Conservation (phyloP, 2,797 vertebrate genomes). For the Cetoscarus ocellatus region DNA sequence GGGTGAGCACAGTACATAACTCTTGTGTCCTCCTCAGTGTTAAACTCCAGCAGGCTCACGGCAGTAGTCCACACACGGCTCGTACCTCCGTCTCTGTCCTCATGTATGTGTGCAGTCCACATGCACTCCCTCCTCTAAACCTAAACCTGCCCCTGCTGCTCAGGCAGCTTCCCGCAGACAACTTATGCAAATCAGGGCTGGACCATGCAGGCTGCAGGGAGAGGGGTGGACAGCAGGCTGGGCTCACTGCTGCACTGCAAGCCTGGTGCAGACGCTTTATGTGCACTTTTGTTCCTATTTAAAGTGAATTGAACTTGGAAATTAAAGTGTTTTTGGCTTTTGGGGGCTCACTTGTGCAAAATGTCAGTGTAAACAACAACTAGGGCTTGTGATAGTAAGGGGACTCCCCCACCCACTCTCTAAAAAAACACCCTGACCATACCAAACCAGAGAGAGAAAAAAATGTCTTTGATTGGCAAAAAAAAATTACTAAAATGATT, state of each 20-base stretch:
- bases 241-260: conserved; percentile 25
- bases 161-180: conserved; percentile 90
- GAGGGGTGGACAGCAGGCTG: conserved; percentile 62
- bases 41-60: conserved; percentile 63
- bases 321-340: background rate
- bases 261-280: conserved; percentile 2
- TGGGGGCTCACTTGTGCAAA: conserved; percentile 1
- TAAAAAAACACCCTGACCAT: conserved; percentile 35
- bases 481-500: too few relatives aligned
- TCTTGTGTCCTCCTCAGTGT: conserved; percentile 57
- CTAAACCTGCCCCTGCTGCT: conserved; percentile 82
- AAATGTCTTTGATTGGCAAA: background rate
- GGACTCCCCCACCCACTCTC: conserved; percentile 47
- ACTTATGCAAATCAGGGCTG: conserved; percentile 95
- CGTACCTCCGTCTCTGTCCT: conserved; percentile 73
- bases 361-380: background rate
- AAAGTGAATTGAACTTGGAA: background rate
- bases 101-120: conserved; percentile 66
- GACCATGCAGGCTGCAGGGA: conserved; percentile 85
- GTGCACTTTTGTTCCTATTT: background rate
- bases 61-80: conserved; percentile 66
- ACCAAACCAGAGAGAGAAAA: conserved; percentile 12
- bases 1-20: conserved; percentile 96
- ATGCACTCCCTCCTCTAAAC: conserved; percentile 65
- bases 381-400: conserved; percentile 27